Evolutionary conservation across 2,797 vertebrate species (phyloP).

Genomic region (Pseudomugil tenellus): DNA sequence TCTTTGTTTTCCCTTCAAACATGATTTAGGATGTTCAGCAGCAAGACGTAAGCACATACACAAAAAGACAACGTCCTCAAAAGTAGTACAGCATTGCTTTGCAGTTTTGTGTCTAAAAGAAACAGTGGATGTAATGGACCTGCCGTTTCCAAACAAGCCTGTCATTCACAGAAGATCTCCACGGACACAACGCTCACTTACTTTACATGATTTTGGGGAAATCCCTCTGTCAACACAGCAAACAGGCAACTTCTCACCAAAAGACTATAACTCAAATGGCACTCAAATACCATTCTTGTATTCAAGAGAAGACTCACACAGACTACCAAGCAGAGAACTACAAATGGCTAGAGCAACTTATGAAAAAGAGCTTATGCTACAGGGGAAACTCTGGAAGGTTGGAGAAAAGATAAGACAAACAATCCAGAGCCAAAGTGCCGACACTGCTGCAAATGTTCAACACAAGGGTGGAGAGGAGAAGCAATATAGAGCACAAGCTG

Average conservation of each 20-base stretch:
- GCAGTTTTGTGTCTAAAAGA: conserved; percentile 44
- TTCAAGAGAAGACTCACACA: conserved; percentile 22
- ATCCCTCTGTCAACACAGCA: conserved; percentile 32
- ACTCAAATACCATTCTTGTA: conserved; percentile 25
- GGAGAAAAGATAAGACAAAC: conserved; percentile 77
- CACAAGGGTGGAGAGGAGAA: conserved; percentile 49
- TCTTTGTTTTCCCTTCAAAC: conserved; percentile 1
- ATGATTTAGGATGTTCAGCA: conserved; percentile 33
- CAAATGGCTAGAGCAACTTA: conserved; percentile 79
- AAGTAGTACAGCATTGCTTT: conserved; percentile 38
- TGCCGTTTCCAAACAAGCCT: conserved; percentile 84
- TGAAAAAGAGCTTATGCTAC: conserved; percentile 80
- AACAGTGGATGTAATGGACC: conserved; percentile 72
- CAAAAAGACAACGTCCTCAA: conserved; percentile 35
- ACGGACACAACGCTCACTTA: conserved; percentile 20
- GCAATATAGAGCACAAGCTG: conserved; percentile 19
- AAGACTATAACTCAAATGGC: conserved; percentile 14
- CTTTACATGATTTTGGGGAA: conserved; percentile 47
- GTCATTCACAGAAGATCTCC: conserved; percentile 73
- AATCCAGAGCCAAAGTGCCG: conserved; percentile 67
- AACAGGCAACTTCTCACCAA: background rate
- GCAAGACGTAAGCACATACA: conserved; percentile 40
- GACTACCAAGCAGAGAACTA: conserved; percentile 29
- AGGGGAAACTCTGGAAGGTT: conserved; percentile 83
- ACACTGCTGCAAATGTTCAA: conserved; percentile 32